Conservation (phyloP, 2,797 vertebrate species). For the Acridotheres tristis region DNA sequence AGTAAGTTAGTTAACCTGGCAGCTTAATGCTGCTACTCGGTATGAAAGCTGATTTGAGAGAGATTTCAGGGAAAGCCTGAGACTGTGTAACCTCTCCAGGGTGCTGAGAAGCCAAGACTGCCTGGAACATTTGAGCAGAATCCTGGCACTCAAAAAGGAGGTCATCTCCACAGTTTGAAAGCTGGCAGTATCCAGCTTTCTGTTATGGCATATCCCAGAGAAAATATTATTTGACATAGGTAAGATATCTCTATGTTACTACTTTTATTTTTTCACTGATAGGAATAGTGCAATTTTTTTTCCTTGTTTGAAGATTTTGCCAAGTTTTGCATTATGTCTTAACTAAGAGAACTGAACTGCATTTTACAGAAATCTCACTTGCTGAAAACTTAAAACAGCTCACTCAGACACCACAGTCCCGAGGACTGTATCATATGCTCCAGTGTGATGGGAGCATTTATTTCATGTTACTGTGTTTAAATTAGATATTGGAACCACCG, state of each 20-base stretch:
- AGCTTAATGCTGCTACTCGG: not conserved
- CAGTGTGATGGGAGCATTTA: not conserved
- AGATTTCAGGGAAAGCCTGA: not conserved
- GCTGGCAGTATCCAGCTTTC: not conserved
- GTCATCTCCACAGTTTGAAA: not conserved
- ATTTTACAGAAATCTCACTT: not conserved
- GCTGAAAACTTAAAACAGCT: not conserved
- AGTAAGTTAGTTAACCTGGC: not conserved
- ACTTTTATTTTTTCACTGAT: not conserved
- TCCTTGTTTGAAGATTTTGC: not conserved
- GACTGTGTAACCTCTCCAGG: not conserved
- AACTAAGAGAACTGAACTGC: not conserved
- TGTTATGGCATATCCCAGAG: not conserved
- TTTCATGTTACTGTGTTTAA: not conserved
- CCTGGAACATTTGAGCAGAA: not conserved
- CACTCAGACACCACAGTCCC: not conserved
- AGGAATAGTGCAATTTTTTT: accelerated
- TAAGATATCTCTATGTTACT: not conserved
- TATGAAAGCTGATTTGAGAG: not conserved
- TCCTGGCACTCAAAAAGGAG: not conserved
- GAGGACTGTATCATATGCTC: not conserved
- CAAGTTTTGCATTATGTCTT: not conserved
- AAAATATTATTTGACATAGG: not conserved
- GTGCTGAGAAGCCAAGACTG: not conserved
- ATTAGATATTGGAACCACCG: not conserved